Percentiles rank a stretch among this genome's conserved stretches.
Evolutionary conservation across 2,888 invertebrate species (phyloP).

Genomic region (Globia sparganii): DNA sequence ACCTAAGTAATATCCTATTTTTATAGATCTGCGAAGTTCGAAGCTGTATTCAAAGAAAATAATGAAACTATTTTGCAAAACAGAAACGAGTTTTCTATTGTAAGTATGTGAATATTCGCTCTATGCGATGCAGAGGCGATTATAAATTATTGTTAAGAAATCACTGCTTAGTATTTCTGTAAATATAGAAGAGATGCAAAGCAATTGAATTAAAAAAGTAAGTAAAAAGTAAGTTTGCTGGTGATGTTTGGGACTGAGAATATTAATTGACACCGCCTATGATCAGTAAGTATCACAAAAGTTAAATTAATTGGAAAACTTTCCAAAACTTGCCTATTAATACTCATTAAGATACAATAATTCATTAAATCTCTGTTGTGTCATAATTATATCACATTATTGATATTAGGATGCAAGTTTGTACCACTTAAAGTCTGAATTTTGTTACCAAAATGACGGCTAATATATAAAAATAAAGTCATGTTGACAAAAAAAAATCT

Average conservation of each 20-base stretch:
- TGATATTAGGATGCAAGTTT: background rate
- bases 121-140: slow-evolving; percentile 35
- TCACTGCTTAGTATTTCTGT: background rate
- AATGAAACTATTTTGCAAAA: slow-evolving; percentile 60
- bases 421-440: background rate
- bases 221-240: background rate
- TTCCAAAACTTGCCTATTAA: background rate
- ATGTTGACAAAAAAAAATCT: background rate
- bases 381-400: background rate
- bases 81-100: slow-evolving; percentile 55
- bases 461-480: background rate
- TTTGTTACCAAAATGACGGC: background rate
- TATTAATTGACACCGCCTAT: background rate
- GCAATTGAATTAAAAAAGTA: background rate
- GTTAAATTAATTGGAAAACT: background rate
- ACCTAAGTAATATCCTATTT: slow-evolving; percentile 30
- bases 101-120: slow-evolving; percentile 48
- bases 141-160: slow-evolving; percentile 52
- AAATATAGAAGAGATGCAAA: background rate
- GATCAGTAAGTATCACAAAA: background rate
- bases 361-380: background rate
- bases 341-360: background rate
- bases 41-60: slow-evolving; percentile 54
- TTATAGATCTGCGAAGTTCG: slow-evolving; percentile 24
- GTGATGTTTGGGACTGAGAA: background rate